Conservation (phyloP, 2,797 vertebrate species). For the Myotis vivesi region DNA sequence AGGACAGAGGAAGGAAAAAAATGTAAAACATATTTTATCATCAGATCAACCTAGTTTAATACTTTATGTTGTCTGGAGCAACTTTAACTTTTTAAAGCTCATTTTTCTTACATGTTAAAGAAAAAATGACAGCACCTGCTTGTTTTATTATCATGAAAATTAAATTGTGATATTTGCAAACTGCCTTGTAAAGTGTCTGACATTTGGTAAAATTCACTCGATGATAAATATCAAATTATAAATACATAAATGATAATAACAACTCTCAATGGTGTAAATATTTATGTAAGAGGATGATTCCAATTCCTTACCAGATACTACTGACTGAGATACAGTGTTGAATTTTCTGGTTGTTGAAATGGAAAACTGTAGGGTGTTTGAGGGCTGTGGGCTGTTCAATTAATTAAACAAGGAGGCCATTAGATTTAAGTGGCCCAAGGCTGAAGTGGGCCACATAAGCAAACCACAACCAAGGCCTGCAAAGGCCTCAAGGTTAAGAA, state of each 20-base stretch:
- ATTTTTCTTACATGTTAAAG: background rate
- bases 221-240: background rate
- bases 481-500: background rate
- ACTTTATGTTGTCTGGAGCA: background rate
- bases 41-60: background rate
- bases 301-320: background rate
- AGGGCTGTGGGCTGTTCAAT: background rate
- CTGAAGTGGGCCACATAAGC: background rate
- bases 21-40: background rate
- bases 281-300: background rate
- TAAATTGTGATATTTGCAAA: background rate
- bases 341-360: background rate
- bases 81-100: background rate
- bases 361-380: background rate
- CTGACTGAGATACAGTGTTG: background rate
- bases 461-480: background rate
- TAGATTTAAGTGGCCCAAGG: background rate
- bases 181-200: background rate
- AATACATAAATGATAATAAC: background rate
- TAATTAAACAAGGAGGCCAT: background rate
- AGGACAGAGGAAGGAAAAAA: background rate
- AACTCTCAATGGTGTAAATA: background rate
- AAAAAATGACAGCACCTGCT: background rate
- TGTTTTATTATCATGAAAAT: background rate
- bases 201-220: background rate